phyloP scores from a whole-genome alignment of 2,888 invertebrate genomes.

The Nomada ferruginata region DNA sequence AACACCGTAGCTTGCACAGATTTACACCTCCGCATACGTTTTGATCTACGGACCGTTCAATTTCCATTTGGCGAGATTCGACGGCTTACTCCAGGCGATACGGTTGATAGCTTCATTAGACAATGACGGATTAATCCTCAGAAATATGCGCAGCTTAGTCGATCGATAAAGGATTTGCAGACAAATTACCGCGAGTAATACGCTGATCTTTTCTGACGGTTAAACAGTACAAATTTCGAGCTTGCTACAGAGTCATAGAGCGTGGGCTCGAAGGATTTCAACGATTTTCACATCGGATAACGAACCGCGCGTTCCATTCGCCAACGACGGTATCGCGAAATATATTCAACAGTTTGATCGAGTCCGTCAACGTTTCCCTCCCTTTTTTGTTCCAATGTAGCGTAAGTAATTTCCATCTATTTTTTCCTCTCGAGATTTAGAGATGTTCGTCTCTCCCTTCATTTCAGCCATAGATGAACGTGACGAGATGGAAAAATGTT shows the following conservation, averaged over 20 bases:
- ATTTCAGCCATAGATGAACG: too few relatives aligned
- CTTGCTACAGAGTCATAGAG: too few relatives aligned
- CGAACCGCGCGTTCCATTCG: background rate
- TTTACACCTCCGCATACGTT: background rate
- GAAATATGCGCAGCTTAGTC: background rate
- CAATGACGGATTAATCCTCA: slow-evolving; percentile 1
- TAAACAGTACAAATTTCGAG: background rate
- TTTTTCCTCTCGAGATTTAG: too few relatives aligned
- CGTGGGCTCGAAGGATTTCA: background rate
- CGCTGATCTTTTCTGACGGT: background rate
- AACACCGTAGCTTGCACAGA: too few relatives aligned
- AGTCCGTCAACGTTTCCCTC: too few relatives aligned
- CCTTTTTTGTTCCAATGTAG: too few relatives aligned
- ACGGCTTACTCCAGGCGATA: background rate
- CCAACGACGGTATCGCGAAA: too few relatives aligned
- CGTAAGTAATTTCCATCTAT: too few relatives aligned
- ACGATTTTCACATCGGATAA: background rate
- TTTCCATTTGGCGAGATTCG: slow-evolving; percentile 5
- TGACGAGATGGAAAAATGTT: too few relatives aligned
- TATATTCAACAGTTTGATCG: too few relatives aligned
- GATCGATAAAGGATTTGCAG: slow-evolving; percentile 5
- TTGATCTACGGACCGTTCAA: too few relatives aligned
- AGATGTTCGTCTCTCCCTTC: too few relatives aligned
- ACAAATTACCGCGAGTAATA: background rate
- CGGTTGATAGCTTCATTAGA: background rate